Base-by-base conservation (phyloP, 1,140 invertebrate species). In the Drosophila kohkoa region DNA sequence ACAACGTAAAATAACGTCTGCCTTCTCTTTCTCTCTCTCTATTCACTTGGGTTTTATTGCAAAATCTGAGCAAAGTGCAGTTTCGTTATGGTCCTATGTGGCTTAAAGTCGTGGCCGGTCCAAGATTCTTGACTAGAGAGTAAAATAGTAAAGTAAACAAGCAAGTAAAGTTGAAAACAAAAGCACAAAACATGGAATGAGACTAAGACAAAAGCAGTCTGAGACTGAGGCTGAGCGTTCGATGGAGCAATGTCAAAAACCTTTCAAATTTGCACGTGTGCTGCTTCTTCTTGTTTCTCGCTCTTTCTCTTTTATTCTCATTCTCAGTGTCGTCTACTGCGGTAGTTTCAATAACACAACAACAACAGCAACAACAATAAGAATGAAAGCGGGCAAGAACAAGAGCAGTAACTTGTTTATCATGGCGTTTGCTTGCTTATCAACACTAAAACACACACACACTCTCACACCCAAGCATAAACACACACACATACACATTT, bases 401-500 rank as follows among this genome's bases (percentile, higher is more conserved):
- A 74, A 77, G 62, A 79, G 43, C 64, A 78, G 35, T 43, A 66
- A 75, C 65, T 79, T 69, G 77, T 74, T 79, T 77, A 79, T 86
- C 79, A 41, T 69, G 20, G 49, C 69, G 69, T 59, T 88, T 78
- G 63, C 74, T 72, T 67, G 80, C 80, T 87, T 87, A 88, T 88
- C 83, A 87, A 64, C 58, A 63, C 74, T 76, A 76, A 66, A 75
- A 67, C 46, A 68, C 28, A 70, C 68, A 70, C 65, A 68, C 75
- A 65, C 7, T 32, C 54, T 38, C 55, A 54, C 8, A 63, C 35
- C 52, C 62, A 25, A 25, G 20, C 20, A 25, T 25, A 25, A 25
- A 25, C 67, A 51, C n/a, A 41, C 48, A 86, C 58, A 72, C 30
- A 38, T 8, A 55, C 52, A 38, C 30, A 35, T n/a, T 6, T 35